phyloP scores from a whole-genome alignment of 2,888 invertebrate species.

The Latrodectus elegans region DNA sequence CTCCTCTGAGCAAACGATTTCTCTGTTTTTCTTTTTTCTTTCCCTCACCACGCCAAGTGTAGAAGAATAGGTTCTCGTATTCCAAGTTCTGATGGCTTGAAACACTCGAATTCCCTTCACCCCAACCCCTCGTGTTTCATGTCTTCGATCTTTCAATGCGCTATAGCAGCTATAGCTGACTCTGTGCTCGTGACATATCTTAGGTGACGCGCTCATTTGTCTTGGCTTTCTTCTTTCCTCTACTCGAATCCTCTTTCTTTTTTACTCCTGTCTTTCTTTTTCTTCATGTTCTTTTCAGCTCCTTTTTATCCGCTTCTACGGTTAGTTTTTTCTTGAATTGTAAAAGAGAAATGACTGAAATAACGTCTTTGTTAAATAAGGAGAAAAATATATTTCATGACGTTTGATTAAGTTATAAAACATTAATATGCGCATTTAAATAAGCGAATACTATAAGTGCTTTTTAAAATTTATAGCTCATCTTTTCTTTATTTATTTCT shows the following conservation, averaged over 20 bases:
- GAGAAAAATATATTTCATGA: too few relatives aligned
- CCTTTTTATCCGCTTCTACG: conserved; percentile 34
- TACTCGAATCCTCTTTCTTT: too few relatives aligned
- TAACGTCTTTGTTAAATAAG: too few relatives aligned
- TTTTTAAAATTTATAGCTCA: too few relatives aligned
- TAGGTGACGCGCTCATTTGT: conserved; percentile 58
- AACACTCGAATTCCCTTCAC: conserved; percentile 11
- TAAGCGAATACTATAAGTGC: too few relatives aligned
- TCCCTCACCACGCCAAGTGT: conserved; percentile 1
- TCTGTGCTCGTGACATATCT: conserved; percentile 52
- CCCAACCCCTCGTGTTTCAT: conserved; percentile 13
- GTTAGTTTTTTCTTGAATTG: neutral
- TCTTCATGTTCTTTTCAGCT: conserved; percentile 26
- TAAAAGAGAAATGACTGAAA: too few relatives aligned
- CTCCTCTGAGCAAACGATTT: too few relatives aligned
- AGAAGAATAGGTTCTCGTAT: conserved; percentile 45
- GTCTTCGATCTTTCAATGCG: conserved; percentile 32
- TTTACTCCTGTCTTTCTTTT: conserved; percentile 4
- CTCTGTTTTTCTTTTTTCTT: neutral
- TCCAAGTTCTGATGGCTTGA: conserved; percentile 43
- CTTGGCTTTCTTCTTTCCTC: conserved; percentile 24
- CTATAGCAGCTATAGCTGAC: conserved; percentile 3
- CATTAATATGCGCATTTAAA: too few relatives aligned
- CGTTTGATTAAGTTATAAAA: too few relatives aligned
- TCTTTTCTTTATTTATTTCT: too few relatives aligned